phyloP scores from a whole-genome alignment of 2,797 vertebrate species.

The Mus minutoides region DNA sequence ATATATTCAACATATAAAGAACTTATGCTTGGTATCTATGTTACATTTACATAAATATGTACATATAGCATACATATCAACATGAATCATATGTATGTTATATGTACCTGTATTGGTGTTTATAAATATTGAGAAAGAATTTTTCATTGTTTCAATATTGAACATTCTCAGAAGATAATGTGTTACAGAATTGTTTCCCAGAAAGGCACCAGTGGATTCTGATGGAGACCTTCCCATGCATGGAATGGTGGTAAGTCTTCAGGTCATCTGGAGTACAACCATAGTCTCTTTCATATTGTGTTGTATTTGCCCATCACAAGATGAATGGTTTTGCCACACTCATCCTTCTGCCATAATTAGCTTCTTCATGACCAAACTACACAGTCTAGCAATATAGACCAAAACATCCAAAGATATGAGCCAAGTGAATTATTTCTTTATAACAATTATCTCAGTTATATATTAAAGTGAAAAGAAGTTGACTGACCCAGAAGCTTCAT shows the following conservation, averaged over 20 bases:
- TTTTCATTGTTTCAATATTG: not conserved
- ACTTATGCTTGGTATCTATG: not conserved
- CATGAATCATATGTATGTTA: not conserved
- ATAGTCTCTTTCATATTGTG: not conserved
- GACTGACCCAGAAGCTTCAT: not conserved
- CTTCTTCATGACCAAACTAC: not conserved
- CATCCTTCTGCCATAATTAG: not conserved
- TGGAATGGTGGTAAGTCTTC: not conserved
- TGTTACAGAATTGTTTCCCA: not conserved
- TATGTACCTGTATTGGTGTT: not conserved
- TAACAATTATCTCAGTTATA: not conserved
- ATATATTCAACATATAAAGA: conserved; percentile 1
- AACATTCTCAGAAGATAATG: not conserved
- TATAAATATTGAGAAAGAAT: not conserved
- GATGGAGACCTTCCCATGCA: too few relatives aligned
- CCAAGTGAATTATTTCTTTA: not conserved
- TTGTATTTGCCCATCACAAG: too few relatives aligned
- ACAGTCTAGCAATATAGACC: not conserved
- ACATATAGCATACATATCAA: not conserved
- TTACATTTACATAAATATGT: not conserved
- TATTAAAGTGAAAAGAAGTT: not conserved
- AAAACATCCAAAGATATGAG: not conserved
- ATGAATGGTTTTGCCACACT: not conserved
- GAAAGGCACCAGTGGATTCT: too few relatives aligned
- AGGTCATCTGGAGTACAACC: too few relatives aligned